Evolutionary conservation across 2,888 invertebrate genomes (phyloP).

Genomic region (Phyllotreta cruciferae): DNA sequence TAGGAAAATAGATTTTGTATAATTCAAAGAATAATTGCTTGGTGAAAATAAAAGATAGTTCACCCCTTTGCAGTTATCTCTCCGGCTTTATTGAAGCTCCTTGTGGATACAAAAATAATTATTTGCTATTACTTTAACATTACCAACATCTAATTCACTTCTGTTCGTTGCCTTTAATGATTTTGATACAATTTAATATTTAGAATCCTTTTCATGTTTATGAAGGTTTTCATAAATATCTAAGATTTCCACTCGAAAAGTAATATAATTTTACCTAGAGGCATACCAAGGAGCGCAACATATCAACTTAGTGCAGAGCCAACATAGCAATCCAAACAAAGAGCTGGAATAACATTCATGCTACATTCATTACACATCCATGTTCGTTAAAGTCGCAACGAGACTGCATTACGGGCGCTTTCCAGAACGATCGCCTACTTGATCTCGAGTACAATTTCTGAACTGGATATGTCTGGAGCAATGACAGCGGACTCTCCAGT

Average conservation of each 20-base stretch:
- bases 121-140: too few species aligned
- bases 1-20: too few species aligned
- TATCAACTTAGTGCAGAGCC: neutral
- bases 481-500: slow-evolving; percentile 23
- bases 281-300: neutral
- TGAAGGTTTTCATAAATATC: neutral
- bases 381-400: slow-evolving; percentile 23
- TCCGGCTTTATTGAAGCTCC: too few species aligned
- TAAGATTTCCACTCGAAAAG: slow-evolving; percentile 6
- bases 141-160: too few species aligned
- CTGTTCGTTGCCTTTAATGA: too few species aligned
- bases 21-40: too few species aligned
- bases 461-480: slow-evolving; percentile 35
- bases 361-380: slow-evolving; percentile 22
- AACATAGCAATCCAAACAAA: slow-evolving; percentile 5
- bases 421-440: slow-evolving; percentile 30
- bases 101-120: too few species aligned
- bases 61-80: too few species aligned
- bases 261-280: slow-evolving; percentile 3
- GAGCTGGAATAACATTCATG: slow-evolving; percentile 16
- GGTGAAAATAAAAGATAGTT: too few species aligned
- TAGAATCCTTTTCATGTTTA: too few species aligned
- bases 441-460: slow-evolving; percentile 34
- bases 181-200: too few species aligned
- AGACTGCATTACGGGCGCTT: slow-evolving; percentile 29